Evolutionary conservation across 2,888 invertebrate species (phyloP).

Genomic region (Cephalotes varians): DNA sequence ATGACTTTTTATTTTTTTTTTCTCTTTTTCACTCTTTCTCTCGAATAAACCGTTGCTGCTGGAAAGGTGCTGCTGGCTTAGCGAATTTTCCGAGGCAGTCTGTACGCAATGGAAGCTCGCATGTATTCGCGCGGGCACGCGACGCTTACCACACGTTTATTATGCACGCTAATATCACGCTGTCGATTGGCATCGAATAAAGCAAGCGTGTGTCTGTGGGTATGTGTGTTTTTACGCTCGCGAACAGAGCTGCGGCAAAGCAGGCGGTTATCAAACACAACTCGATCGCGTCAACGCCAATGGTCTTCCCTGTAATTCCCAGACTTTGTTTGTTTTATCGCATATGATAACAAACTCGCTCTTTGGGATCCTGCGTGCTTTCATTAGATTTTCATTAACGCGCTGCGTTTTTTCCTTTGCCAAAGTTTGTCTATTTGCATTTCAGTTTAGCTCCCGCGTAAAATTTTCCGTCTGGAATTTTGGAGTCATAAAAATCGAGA

Average conservation of each 20-base stretch:
- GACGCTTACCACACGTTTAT: neutral
- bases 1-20: neutral
- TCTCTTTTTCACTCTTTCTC: neutral
- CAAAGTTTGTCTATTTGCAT: slow-evolving; percentile 30
- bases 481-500: slow-evolving; percentile 27
- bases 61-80: neutral
- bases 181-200: slow-evolving; percentile 35
- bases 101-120: slow-evolving; percentile 23
- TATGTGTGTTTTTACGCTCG: slow-evolving; percentile 23
- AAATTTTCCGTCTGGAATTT: neutral
- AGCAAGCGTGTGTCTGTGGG: neutral
- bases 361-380: neutral
- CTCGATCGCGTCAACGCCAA: neutral
- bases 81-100: slow-evolving; percentile 7
- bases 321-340: slow-evolving; percentile 23
- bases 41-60: neutral
- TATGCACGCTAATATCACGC: slow-evolving; percentile 18
- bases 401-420: neutral
- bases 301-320: slow-evolving; percentile 17
- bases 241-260: neutral
- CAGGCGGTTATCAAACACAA: slow-evolving; percentile 34
- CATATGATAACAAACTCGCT: slow-evolving; percentile 20
- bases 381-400: slow-evolving; percentile 33
- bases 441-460: neutral
- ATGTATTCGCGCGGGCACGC: neutral